Conservation (phyloP, 2,113 vertebrate species). For the Limanda limanda region DNA sequence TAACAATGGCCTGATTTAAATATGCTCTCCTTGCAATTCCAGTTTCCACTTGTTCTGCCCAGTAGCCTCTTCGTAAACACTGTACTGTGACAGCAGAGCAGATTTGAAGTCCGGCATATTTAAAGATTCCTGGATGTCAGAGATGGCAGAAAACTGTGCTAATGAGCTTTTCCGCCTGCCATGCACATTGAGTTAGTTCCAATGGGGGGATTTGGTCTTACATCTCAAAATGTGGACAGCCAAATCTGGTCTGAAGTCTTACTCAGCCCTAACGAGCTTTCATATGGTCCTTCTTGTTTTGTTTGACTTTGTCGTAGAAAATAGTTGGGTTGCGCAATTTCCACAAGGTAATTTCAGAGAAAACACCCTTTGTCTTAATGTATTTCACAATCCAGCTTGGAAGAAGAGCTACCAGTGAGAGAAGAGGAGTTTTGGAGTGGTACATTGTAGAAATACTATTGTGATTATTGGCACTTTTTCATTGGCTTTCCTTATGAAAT, state of each 20-base stretch:
- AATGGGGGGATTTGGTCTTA: slow-evolving; percentile 30
- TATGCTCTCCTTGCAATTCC: too few species aligned
- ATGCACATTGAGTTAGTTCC: background rate
- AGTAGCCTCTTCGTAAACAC: background rate
- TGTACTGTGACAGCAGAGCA: background rate
- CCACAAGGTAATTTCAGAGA: background rate
- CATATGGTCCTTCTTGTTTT: slow-evolving; percentile 16
- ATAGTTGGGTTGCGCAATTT: background rate
- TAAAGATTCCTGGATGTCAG: background rate
- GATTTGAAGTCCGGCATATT: slow-evolving; percentile 28
- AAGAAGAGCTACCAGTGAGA: background rate
- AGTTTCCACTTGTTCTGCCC: background rate
- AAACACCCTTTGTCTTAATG: background rate
- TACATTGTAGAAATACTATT: slow-evolving; percentile 7
- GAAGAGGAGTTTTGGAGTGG: slow-evolving; percentile 11
- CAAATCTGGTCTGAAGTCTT: background rate
- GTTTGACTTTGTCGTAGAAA: background rate
- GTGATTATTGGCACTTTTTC: background rate
- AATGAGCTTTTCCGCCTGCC: slow-evolving; percentile 29
- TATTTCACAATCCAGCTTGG: slow-evolving; percentile 30
- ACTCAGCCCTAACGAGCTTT: slow-evolving; percentile 7
- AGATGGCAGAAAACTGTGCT: slow-evolving; percentile 13
- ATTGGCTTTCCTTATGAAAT: slow-evolving; percentile 27
- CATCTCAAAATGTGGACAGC: slow-evolving; percentile 19
- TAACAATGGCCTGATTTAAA: too few species aligned